These are phyloP conservation scores for Cranoglanis bouderius DNA, from an alignment of 2,113 vertebrate genomes.

Conservation along the genomic window DNA sequence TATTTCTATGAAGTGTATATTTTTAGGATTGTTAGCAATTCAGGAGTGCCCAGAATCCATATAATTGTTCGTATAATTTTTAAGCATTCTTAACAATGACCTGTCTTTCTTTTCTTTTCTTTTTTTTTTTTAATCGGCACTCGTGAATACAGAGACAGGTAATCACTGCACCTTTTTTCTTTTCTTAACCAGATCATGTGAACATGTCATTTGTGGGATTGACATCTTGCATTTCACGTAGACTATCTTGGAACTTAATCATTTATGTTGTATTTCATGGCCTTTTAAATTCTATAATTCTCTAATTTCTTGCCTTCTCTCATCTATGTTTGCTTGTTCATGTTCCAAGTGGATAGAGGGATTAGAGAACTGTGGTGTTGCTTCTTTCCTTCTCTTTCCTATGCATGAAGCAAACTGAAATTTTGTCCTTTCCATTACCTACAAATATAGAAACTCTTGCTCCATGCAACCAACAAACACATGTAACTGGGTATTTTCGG, in stretches of 20 bases:
- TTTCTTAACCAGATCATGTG: conserved; percentile 25
- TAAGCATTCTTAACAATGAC: conserved; percentile 43
- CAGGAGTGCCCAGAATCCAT: background rate
- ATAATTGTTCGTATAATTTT: background rate
- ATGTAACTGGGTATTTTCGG: background rate
- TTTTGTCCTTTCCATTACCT: background rate
- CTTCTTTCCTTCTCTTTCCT: conserved; percentile 28
- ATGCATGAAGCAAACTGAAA: conserved; percentile 24
- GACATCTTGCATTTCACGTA: conserved; percentile 9
- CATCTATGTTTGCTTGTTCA: conserved; percentile 6
- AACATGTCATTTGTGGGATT: conserved; percentile 44
- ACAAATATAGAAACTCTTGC: background rate
- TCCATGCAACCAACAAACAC: background rate
- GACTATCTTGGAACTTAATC: background rate
- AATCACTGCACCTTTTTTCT: conserved; percentile 51
- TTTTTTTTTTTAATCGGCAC: conserved; percentile 49
- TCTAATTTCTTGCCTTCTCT: background rate
- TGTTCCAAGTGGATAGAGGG: background rate
- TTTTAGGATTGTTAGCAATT: conserved; percentile 3
- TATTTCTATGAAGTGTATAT: background rate
- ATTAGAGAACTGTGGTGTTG: conserved; percentile 11
- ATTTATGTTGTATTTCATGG: conserved; percentile 11
- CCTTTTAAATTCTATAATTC: background rate
- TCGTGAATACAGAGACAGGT: conserved; percentile 64
- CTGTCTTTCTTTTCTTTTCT: conserved; percentile 46